Conservation (phyloP, 2,888 invertebrate species). For the Drosophila stalkeri region DNA sequence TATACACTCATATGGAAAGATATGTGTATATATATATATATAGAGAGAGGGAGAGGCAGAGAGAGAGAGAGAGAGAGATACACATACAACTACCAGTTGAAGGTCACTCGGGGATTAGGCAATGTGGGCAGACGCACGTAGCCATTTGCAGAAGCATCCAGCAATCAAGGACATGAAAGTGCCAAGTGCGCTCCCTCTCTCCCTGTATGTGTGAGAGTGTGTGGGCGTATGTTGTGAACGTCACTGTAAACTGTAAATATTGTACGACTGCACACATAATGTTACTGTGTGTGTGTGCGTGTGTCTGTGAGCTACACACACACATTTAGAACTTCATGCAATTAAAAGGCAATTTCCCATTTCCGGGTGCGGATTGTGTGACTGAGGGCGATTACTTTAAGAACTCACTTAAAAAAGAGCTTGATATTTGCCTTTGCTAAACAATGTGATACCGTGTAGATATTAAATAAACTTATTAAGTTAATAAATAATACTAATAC, state of each 20-base stretch:
- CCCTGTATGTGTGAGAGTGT: constrained; percentile 6
- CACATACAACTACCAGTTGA: constrained; percentile 40
- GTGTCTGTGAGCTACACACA: constrained; percentile 11
- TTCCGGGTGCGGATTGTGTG: constrained; percentile 47
- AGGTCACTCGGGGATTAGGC: constrained; percentile 59
- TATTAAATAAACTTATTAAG: background rate
- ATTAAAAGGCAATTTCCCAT: constrained; percentile 72
- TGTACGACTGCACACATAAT: constrained; percentile 29
- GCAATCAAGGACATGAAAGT: constrained; percentile 57
- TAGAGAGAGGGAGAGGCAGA: background rate
- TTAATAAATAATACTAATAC: background rate
- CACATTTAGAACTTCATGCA: constrained; percentile 51
- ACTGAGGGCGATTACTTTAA: constrained; percentile 58
- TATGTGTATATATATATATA: background rate
- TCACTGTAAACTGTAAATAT: constrained; percentile 60
- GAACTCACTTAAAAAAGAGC: background rate
- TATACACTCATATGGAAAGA: background rate
- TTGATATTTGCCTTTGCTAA: background rate
- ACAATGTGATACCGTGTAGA: constrained; percentile 17
- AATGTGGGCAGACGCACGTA: constrained; percentile 38
- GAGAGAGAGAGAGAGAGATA: too few relatives aligned
- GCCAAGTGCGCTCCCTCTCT: constrained; percentile 27
- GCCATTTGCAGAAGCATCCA: constrained; percentile 45
- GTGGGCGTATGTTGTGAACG: constrained; percentile 18
- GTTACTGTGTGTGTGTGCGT: background rate